phyloP scores from a whole-genome alignment of 2,888 invertebrate species.

The Trissolcus brochymenae region DNA sequence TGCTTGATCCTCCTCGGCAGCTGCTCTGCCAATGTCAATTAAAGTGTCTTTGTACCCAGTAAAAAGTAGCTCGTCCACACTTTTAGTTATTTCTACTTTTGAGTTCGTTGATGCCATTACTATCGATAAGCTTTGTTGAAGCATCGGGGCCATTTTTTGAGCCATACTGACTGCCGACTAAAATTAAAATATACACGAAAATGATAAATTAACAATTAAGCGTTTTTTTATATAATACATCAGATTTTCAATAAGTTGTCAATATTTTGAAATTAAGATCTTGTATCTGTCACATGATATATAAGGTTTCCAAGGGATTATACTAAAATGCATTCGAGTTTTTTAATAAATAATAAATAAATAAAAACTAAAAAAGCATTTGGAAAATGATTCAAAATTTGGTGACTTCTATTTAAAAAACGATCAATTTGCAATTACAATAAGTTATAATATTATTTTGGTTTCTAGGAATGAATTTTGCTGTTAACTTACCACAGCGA shows the following conservation, averaged over 20 bases:
- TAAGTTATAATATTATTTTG: too few species aligned
- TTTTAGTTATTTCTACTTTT: slow-evolving; percentile 80
- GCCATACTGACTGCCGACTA: slow-evolving; percentile 80
- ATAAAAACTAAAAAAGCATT: too few species aligned
- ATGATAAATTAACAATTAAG: background rate
- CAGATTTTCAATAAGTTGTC: too few species aligned
- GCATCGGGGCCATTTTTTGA: slow-evolving; percentile 79
- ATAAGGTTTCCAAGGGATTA: background rate
- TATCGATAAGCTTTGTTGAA: slow-evolving; percentile 80
- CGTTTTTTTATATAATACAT: too few species aligned
- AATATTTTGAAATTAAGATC: too few species aligned
- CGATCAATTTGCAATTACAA: background rate
- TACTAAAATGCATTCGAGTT: background rate
- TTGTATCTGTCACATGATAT: too few species aligned
- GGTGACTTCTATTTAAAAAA: too few species aligned
- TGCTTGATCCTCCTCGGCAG: slow-evolving; percentile 76
- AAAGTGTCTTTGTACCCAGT: slow-evolving; percentile 88
- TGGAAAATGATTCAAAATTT: too few species aligned
- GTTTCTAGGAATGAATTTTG: too few species aligned
- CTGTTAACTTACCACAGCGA: slow-evolving; percentile 83
- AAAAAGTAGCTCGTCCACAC: slow-evolving; percentile 85
- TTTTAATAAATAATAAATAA: slow-evolving; percentile 4
- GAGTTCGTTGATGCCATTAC: slow-evolving; percentile 79
- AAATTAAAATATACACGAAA: background rate
- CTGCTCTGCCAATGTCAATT: slow-evolving; percentile 82